A percentile compares a stretch with the other conserved stretches of the same genome.
Evolutionary conservation across 2,113 vertebrate species (phyloP).

Genomic region (Crotalus horridus): DNA sequence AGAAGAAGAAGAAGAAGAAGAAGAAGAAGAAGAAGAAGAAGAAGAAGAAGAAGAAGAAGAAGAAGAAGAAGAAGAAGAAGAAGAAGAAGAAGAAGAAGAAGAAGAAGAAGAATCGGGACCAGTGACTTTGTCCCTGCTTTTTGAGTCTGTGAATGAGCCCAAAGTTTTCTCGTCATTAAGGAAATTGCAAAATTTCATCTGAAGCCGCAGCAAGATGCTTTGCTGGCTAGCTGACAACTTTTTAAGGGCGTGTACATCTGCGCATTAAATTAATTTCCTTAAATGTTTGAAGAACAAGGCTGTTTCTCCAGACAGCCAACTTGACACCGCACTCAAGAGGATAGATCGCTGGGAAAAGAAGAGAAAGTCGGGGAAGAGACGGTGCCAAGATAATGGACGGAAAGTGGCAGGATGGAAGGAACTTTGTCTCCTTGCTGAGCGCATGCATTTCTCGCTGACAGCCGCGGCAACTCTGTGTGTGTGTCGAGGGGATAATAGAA

Average conservation of each 20-base stretch:
- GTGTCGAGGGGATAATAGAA: constrained; percentile 48
- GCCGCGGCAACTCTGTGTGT: constrained; percentile 47
- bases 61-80: no score
- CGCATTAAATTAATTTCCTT: constrained; percentile 46
- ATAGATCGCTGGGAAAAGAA: constrained; percentile 33
- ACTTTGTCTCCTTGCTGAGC: constrained; percentile 31
- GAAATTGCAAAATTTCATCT: constrained; percentile 20
- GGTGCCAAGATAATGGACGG: constrained; percentile 40
- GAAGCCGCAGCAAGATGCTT: not conserved
- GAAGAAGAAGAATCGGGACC: no score
- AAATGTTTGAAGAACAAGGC: constrained; percentile 49
- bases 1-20: no score
- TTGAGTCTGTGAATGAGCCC: not conserved
- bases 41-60: no score
- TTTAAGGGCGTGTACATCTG: not conserved
- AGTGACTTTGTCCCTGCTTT: not conserved
- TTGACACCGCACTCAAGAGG: constrained; percentile 44
- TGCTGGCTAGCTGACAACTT: constrained; percentile 33
- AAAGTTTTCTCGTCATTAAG: not conserved
- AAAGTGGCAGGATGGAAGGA: constrained; percentile 4
- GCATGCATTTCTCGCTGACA: constrained; percentile 51
- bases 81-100: no score
- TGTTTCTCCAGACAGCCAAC: constrained; percentile 51
- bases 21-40: no score
- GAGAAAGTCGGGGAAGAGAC: constrained; percentile 45